Conservation (phyloP, 1,140 invertebrate genomes). For the Drosophila subpulchrella region DNA sequence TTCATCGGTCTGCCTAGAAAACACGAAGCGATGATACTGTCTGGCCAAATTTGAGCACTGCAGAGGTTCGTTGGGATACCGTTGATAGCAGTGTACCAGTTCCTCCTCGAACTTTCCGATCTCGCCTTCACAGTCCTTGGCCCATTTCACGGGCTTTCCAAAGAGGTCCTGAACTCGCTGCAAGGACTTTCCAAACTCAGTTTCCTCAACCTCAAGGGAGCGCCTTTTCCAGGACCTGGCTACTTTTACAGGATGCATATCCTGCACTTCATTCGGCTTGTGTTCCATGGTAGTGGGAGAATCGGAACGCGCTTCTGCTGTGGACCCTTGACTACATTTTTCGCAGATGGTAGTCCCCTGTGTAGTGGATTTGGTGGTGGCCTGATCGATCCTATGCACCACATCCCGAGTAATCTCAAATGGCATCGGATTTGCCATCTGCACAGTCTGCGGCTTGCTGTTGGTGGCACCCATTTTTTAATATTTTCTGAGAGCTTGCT, state of each 20-base stretch:
- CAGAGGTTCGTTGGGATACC: conserved; percentile 44
- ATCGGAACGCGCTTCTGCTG: not conserved
- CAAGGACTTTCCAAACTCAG: conserved; percentile 55
- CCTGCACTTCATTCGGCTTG: not conserved
- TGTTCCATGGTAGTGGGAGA: not conserved
- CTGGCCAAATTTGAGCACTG: conserved; percentile 56
- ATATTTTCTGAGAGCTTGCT: not conserved
- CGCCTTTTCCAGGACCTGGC: conserved; percentile 42
- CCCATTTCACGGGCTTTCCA: conserved; percentile 46
- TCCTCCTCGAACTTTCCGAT: conserved; percentile 47
- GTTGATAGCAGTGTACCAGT: conserved; percentile 51
- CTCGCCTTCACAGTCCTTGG: conserved; percentile 40
- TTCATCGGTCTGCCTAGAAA: conserved; percentile 46
- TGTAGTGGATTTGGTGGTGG: not conserved
- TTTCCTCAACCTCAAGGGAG: conserved; percentile 55
- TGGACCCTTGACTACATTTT: not conserved
- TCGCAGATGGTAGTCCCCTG: conserved; percentile 1
- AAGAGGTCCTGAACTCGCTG: conserved; percentile 57
- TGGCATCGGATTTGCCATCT: conserved; percentile 54
- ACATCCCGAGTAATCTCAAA: conserved; percentile 64
- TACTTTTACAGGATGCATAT: not conserved
- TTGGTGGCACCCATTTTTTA: conserved; percentile 56
- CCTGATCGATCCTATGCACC: conserved; percentile 55
- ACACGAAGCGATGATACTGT: conserved; percentile 57
- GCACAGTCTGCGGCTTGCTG: conserved; percentile 64